These are phyloP conservation scores for Setophaga petechia DNA, from an alignment of 2,113 vertebrate species.

Conservation along the genomic window DNA sequence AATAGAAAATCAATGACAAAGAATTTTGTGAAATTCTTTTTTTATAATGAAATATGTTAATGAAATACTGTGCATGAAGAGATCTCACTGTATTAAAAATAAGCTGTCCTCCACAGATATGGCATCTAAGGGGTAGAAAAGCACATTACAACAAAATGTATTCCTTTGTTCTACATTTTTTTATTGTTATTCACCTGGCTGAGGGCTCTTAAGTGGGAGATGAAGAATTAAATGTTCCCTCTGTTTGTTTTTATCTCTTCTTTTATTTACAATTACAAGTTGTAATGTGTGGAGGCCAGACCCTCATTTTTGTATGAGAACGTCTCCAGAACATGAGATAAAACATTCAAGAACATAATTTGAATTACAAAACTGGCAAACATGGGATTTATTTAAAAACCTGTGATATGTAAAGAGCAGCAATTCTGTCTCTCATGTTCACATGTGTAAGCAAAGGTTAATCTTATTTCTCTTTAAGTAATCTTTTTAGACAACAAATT, in stretches of 20 bases:
- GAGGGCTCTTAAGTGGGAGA: not conserved
- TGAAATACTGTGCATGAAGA: not conserved
- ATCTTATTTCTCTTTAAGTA: not conserved
- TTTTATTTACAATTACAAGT: not conserved
- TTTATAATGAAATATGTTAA: not conserved
- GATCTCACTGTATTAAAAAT: not conserved
- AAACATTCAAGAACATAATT: not conserved
- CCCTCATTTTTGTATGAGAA: not conserved
- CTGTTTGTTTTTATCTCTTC: not conserved
- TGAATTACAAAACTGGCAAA: not conserved
- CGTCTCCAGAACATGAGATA: not conserved
- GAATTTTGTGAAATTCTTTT: not conserved
- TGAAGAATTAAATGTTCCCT: not conserved
- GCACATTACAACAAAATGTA: not conserved
- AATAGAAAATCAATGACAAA: not conserved
- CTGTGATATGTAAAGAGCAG: not conserved
- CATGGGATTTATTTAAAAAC: not conserved
- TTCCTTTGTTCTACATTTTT: not conserved
- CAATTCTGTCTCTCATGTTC: not conserved
- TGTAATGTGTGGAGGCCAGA: not conserved
- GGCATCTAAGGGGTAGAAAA: not conserved
- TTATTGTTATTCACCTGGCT: not conserved
- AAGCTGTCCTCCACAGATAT: not conserved
- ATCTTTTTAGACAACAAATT: not conserved
- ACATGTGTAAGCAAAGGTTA: rapidly evolving